Evolutionary conservation across 2,113 vertebrate species (phyloP).

Genomic region (Arothron firmamentum): DNA sequence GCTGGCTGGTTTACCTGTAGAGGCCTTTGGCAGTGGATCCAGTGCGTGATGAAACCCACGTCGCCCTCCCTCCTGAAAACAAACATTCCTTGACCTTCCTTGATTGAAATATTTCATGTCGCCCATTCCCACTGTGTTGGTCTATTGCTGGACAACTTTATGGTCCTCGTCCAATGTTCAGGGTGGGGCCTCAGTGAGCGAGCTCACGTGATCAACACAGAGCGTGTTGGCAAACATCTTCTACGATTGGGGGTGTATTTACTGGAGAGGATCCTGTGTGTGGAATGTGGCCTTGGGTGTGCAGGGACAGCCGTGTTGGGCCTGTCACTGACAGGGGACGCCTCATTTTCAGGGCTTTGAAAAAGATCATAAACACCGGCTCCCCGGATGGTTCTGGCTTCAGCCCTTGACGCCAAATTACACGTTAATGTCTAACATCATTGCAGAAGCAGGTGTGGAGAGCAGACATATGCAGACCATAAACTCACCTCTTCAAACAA

Average conservation of each 20-base stretch:
- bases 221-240: slow-evolving; percentile 17
- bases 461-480: background rate
- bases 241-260: background rate
- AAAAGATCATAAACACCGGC: background rate
- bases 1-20: no score
- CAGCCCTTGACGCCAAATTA: no score
- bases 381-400: no score
- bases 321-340: background rate
- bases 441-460: background rate
- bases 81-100: background rate
- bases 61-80: background rate
- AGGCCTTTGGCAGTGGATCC: no score
- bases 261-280: slow-evolving; percentile 1
- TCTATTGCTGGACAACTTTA: slow-evolving; percentile 39
- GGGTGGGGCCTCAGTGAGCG: slow-evolving; percentile 37
- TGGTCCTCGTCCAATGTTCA: slow-evolving; percentile 62
- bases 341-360: slow-evolving; percentile 10
- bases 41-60: no score
- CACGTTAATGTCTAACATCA: no score
- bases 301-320: slow-evolving; percentile 14
- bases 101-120: slow-evolving; percentile 5
- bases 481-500: background rate
- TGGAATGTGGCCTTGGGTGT: slow-evolving; percentile 21
- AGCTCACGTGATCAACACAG: slow-evolving; percentile 33
- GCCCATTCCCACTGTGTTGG: background rate